Base-by-base conservation (phyloP, 2,888 invertebrate species). In the Rhynchonema sp. region DNA sequence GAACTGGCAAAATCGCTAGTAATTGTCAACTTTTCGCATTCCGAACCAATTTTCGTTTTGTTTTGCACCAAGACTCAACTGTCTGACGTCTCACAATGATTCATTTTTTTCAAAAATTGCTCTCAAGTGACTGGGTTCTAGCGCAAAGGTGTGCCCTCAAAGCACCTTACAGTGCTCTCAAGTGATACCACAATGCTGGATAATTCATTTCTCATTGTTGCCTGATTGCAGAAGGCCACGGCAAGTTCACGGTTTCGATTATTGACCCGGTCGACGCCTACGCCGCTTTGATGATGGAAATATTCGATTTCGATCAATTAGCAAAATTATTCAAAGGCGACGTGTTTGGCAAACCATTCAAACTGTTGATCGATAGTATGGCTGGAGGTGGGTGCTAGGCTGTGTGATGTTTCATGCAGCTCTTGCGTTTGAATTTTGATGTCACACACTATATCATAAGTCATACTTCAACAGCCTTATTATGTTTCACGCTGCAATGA, bases 201-300 rank as follows among this genome's bases (percentile, higher is more conserved):
- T 17, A 38, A 17, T 38, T 38, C 9, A 38, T 13, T 38, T 6
- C 17, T 38, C 9, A 17, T 38, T 38, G 9, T 13, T 13, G 38
- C 17, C n/a, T 3, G n/a, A 3, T 49, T 49, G 49, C 20, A 49
- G n/a, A 17, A n/a, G n/a, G n/a, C 49, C n/a, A 49, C 46, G 72
- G 79, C 26, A 76, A 80, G 56, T 90, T 90, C 73, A 80, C 80
- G 1, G 86, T 94, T 2, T 86, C 90, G 72, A 82, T 99, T 1
- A 82, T 98, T 59, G 92, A 98, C 75, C 81, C 89, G 0, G 90
- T 94, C 1, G 79, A 81, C 23, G 87, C 91, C 72, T 98, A 98
- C 72, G 82, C 87, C 0, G 77, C 79, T 1, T 81, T 86, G 64
- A 94, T 98, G 94, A 87, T 90, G 75, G 83, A 85, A 68, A 92